Conservation (phyloP, 1,140 invertebrate species). For the Tribolium madens region DNA sequence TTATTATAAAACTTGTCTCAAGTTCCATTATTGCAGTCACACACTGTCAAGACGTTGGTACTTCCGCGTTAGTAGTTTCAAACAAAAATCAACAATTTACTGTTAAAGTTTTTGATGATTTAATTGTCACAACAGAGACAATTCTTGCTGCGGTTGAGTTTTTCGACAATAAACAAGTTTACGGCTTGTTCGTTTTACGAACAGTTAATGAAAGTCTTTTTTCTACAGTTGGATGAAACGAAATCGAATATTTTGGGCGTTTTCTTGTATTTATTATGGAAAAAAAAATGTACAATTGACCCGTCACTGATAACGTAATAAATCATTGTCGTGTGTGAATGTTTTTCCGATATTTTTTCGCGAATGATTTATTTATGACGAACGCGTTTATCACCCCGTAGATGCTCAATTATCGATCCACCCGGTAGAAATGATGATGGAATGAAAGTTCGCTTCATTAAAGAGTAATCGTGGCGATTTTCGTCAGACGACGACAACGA, state of each 20-base stretch:
- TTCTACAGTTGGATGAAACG: neutral
- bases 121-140: neutral
- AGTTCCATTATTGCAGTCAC: neutral
- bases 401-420: neutral
- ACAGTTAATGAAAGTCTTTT: neutral
- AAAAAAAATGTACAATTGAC: conserved; percentile 7
- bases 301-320: conserved; percentile 5
- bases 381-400: neutral
- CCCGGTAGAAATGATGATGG: neutral
- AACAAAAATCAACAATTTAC: neutral
- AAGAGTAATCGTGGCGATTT: conserved; percentile 13
- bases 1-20: neutral
- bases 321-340: conserved; percentile 2
- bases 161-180: neutral
- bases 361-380: conserved; percentile 7
- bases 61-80: neutral
- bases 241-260: neutral
- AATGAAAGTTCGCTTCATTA: conserved; percentile 7
- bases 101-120: neutral
- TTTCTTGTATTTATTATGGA: neutral
- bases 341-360: neutral
- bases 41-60: neutral
- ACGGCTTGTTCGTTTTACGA: neutral
- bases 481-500: neutral
- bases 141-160: neutral